phyloP scores from a whole-genome alignment of 2,797 vertebrate species.

The Sardinella longiceps region DNA sequence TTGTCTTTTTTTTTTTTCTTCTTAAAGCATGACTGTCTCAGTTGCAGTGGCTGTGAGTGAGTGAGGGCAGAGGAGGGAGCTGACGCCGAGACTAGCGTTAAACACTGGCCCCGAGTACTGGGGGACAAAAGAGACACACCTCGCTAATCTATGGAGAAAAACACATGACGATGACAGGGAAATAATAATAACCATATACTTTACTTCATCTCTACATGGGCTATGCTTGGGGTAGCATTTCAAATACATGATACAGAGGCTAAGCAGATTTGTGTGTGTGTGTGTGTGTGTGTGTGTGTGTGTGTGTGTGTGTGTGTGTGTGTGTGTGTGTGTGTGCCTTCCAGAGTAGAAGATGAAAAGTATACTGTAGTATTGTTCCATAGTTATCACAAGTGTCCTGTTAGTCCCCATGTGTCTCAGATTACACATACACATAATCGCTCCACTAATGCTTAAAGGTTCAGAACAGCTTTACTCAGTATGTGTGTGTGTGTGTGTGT shows the following conservation, averaged over 20 bases:
- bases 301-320: neutral
- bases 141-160: constrained; percentile 45
- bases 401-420: constrained; percentile 24
- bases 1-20: constrained; percentile 41
- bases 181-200: constrained; percentile 38
- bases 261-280: constrained; percentile 11
- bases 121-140: constrained; percentile 44
- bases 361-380: constrained; percentile 28
- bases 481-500: constrained; percentile 9
- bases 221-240: neutral
- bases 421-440: constrained; percentile 24
- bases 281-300: neutral
- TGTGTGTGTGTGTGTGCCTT: neutral
- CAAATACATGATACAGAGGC: neutral
- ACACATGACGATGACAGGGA: constrained; percentile 33
- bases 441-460: constrained; percentile 18
- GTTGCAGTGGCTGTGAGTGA: constrained; percentile 25
- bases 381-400: constrained; percentile 28
- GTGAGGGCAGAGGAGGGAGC: constrained; percentile 38
- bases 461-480: constrained; percentile 19
- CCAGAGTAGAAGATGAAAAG: constrained; percentile 14
- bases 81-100: constrained; percentile 38
- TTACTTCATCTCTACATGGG: constrained; percentile 29
- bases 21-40: constrained; percentile 56
- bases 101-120: too few species aligned